These are phyloP conservation scores for Alosa sapidissima DNA, from an alignment of 2,797 vertebrate species.

Conservation along the genomic window DNA sequence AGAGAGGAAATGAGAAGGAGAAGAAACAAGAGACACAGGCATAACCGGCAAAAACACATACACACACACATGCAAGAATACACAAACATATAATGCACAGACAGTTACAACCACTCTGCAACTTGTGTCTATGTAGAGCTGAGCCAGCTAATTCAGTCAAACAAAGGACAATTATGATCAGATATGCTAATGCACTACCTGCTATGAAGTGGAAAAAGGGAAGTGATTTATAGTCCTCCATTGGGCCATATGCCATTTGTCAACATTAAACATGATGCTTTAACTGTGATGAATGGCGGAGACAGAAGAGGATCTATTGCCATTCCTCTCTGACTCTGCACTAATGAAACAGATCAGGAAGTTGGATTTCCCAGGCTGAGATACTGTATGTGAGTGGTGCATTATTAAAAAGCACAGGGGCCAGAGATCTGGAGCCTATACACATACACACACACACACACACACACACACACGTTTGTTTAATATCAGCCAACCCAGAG, in stretches of 20 bases:
- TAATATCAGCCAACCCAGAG: neutral
- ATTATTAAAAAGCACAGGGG: neutral
- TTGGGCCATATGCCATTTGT: constrained; percentile 59
- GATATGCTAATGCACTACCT: constrained; percentile 53
- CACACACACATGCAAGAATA: neutral
- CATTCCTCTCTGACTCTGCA: neutral
- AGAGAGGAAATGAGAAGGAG: no score
- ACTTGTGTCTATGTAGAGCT: no score
- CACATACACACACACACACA: no score
- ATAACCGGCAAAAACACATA: neutral
- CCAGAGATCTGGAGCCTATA: neutral
- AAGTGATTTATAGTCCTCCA: constrained; percentile 59
- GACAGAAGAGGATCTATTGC: neutral
- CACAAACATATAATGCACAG: neutral
- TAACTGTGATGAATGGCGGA: constrained; percentile 44
- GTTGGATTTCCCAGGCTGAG: neutral
- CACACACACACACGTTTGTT: neutral
- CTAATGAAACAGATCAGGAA: neutral
- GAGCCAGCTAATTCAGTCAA: constrained; percentile 6
- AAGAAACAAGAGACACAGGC: neutral
- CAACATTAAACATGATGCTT: constrained; percentile 57
- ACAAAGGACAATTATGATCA: constrained; percentile 52
- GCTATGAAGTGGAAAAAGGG: constrained; percentile 55
- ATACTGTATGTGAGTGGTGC: neutral
- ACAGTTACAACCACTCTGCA: no score